Conservation (phyloP, 1,140 invertebrate species). For the Macrotrachela quadricornifera region DNA sequence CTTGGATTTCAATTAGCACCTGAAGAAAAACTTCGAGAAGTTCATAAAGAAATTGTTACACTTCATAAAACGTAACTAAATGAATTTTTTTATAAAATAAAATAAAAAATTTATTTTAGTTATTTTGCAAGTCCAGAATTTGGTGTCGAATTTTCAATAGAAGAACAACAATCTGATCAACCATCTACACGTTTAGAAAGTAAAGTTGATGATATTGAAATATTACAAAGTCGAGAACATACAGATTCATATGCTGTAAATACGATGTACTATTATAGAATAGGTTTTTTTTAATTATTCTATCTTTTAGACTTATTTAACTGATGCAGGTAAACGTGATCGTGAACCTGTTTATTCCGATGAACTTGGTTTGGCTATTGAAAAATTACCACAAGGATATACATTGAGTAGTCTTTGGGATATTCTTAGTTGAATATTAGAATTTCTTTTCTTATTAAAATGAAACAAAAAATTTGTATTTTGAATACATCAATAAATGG, state of each 20-base stretch:
- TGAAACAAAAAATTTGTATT: too few relatives aligned
- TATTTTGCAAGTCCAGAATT: not conserved
- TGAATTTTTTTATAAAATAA: too few relatives aligned
- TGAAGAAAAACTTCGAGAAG: conserved; percentile 48
- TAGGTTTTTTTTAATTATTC: not conserved
- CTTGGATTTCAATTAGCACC: conserved; percentile 85
- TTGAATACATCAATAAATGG: too few relatives aligned
- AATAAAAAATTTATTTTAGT: not conserved
- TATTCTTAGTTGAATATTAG: conserved; percentile 39
- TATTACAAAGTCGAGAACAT: conserved; percentile 44
- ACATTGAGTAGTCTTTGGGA: conserved; percentile 60
- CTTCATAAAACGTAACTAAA: conserved; percentile 48
- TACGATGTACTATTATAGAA: not conserved
- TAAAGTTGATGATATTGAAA: conserved; percentile 39
- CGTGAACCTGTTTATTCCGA: conserved; percentile 45
- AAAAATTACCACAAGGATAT: conserved; percentile 58
- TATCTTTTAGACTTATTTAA: not conserved
- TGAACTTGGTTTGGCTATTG: conserved; percentile 59
- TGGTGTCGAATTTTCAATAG: conserved; percentile 23
- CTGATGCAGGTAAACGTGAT: not conserved
- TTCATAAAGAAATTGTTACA: conserved; percentile 60
- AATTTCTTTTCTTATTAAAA: not conserved
- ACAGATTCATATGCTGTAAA: conserved; percentile 46
- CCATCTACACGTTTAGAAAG: conserved; percentile 8
- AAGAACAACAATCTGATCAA: conserved; percentile 9